These are phyloP conservation scores for Idaea aversata DNA, from an alignment of 2,888 invertebrate species.

Conservation along the genomic window DNA sequence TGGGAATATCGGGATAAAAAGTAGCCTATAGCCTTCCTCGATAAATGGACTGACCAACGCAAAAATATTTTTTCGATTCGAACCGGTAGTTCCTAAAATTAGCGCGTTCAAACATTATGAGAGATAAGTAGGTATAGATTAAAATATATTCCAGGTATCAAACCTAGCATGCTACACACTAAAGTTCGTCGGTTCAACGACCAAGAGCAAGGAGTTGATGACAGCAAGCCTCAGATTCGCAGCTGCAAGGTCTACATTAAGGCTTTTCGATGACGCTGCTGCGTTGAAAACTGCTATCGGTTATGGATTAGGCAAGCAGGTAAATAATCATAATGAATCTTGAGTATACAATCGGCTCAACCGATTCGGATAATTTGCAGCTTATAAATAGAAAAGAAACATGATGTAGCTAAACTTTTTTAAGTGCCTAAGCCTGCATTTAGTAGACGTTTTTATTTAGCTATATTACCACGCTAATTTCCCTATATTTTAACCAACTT, in stretches of 20 bases:
- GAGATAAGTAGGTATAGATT: no score
- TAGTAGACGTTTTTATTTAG: neutral
- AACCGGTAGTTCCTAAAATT: no score
- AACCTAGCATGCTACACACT: conserved; percentile 87
- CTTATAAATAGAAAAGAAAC: neutral
- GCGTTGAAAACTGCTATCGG: conserved; percentile 84
- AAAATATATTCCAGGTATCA: conserved; percentile 77
- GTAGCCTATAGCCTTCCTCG: no score
- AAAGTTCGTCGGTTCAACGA: conserved; percentile 83
- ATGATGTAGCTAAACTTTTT: neutral
- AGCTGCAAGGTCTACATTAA: conserved; percentile 85
- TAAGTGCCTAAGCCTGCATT: neutral
- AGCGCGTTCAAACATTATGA: no score
- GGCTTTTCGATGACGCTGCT: conserved; percentile 91
- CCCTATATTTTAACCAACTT: neutral
- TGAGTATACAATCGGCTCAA: neutral
- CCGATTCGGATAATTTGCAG: neutral
- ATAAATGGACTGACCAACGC: no score
- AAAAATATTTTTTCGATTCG: no score
- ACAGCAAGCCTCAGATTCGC: conserved; percentile 86
- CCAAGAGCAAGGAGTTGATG: conserved; percentile 75
- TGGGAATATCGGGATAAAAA: no score
- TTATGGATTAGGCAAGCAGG: conserved; percentile 84
- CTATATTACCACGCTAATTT: neutral
- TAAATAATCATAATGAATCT: conserved; percentile 20